Evolutionary conservation across 2,888 invertebrate species (phyloP), one percentile per base, ranked within the genome.

Genomic region (Falcaria lacertinaria): DNA sequence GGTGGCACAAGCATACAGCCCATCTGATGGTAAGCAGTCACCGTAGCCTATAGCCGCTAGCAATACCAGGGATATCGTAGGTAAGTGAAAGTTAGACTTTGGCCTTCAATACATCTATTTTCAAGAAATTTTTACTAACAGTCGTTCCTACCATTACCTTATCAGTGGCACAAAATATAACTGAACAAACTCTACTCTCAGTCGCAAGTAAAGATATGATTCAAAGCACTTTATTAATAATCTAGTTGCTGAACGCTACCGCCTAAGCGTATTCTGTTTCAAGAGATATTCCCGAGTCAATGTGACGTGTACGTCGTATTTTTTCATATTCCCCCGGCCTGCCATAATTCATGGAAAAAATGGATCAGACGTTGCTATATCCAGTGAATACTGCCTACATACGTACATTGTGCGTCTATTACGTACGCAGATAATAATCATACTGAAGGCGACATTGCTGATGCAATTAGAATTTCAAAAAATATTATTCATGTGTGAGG

Each of bases 331-430:
- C 73, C 61, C 70, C 66, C 50, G 49, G 68, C 66, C 72, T 56
- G 71, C 69, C 68, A 74, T 82, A 80, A 79, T 69, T 82, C 80
- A 81, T 71, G 73, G 54, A 66, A 76, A 74, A 77, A 80, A 80
- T 78, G 78, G 76, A 77, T 80, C 80, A 77, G 62, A 57, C 64
- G 60, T 51, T 11, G 11, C 28, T 28, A 60, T 66, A 55, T 49
- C 51, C 43, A 48, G 60, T 53, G 58, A 52, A 54, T 61, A 54
- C 55, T 50, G 35, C 51, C 39, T 50, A 45, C 50, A 48, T 40
- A 25, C 39, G 44, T 42, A 50, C 48, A 58, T 52, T 37, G 37
- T 37, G 22, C 22, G 54, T 63, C 61, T 72, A 65, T 68, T 67
- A 66, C 53, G 44, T 33, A 45, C 51, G 14, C 3, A 19, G 58